phyloP scores from a whole-genome alignment of 1,140 invertebrate genomes.

The Micrasema longulum region DNA sequence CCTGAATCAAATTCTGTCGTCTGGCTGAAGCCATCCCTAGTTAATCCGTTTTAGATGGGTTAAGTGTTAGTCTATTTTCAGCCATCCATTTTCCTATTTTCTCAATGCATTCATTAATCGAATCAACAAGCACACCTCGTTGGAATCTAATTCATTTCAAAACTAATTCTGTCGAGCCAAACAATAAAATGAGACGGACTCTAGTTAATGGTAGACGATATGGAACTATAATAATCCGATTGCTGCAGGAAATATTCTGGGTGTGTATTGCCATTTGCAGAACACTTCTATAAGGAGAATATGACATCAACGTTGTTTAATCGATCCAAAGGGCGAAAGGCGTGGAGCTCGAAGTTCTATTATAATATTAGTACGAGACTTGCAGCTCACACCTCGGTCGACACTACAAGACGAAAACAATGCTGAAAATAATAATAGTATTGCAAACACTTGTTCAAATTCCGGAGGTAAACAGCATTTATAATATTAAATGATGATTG shows the following conservation, averaged over 20 bases:
- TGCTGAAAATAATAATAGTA: background rate
- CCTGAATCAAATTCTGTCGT: no score
- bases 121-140: no score
- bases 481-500: conserved; percentile 2
- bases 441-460: background rate
- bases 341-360: background rate
- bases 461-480: background rate
- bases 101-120: no score
- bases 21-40: no score
- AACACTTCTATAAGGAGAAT: conserved; percentile 19
- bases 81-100: no score
- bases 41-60: no score
- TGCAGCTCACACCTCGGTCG: background rate
- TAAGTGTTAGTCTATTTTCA: no score
- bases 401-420: background rate
- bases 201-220: background rate
- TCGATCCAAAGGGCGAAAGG: conserved; percentile 26
- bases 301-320: conserved; percentile 48
- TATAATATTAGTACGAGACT: background rate
- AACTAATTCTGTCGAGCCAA: conserved; percentile 13
- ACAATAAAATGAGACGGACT: conserved; percentile 31
- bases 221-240: background rate
- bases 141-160: conserved; percentile 26
- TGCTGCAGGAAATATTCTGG: background rate
- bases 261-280: conserved; percentile 2